These are phyloP conservation scores for Clarias magur DNA, from an alignment of 2,113 vertebrate species.

Conservation along the genomic window DNA sequence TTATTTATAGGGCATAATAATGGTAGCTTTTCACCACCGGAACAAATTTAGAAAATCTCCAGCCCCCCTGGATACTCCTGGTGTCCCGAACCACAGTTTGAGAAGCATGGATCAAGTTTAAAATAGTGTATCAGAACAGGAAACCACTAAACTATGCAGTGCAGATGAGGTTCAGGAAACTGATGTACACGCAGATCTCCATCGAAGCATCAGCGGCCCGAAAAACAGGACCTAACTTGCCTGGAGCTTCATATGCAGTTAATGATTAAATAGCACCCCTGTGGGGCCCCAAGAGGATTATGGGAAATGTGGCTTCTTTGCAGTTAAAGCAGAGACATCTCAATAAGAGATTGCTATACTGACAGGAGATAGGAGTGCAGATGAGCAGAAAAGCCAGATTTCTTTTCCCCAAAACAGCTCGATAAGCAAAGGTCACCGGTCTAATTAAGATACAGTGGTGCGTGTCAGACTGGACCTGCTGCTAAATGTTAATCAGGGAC, in stretches of 20 bases:
- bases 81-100: neutral
- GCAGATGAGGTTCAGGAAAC: constrained; percentile 4
- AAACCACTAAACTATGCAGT: neutral
- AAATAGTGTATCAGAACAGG: neutral
- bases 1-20: neutral
- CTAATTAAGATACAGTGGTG: constrained; percentile 70
- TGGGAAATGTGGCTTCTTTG: constrained; percentile 25
- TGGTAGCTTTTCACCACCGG: neutral
- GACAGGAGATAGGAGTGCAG: constrained; percentile 47
- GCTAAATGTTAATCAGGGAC: constrained; percentile 75
- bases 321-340: constrained; percentile 44
- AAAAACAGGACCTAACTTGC: constrained; percentile 11
- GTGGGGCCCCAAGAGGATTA: constrained; percentile 2
- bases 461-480: constrained; percentile 62
- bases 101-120: neutral
- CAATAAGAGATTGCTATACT: constrained; percentile 36
- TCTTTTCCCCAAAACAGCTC: constrained; percentile 67
- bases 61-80: neutral
- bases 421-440: constrained; percentile 76
- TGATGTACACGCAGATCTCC: neutral
- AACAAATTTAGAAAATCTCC: neutral
- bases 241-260: neutral
- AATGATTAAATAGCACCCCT: constrained; percentile 14
- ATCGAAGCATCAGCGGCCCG: neutral
- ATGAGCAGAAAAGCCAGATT: constrained; percentile 38